phyloP scores from a whole-genome alignment of 2,888 invertebrate species.

The Agriopis aurantiaria region DNA sequence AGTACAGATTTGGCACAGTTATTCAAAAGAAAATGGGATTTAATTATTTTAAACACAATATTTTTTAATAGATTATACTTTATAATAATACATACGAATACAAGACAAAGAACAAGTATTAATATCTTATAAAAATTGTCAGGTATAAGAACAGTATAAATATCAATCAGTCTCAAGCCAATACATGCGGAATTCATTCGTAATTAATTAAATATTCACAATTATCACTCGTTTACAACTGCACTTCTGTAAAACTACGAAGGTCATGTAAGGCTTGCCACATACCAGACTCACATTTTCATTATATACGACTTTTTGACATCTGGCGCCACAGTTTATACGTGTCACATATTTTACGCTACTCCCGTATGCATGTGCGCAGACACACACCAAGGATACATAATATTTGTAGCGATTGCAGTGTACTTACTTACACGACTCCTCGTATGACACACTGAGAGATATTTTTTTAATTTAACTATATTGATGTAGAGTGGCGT shows the following conservation, averaged over 20 bases:
- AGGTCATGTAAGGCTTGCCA: background rate
- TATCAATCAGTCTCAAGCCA: conserved; percentile 82
- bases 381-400: no score
- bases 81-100: conserved; percentile 34
- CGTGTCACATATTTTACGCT: no score
- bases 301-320: no score
- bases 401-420: no score
- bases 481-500: background rate
- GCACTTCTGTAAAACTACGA: conserved; percentile 9
- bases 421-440: no score
- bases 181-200: conserved; percentile 68
- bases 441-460: no score
- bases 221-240: conserved; percentile 51
- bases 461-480: no score
- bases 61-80: conserved; percentile 40
- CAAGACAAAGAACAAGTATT: conserved; percentile 52
- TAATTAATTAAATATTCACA: conserved; percentile 62
- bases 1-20: conserved; percentile 58
- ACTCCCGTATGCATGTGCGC: no score
- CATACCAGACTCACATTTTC: background rate
- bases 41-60: conserved; percentile 6
- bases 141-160: conserved; percentile 68
- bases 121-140: conserved; percentile 61
- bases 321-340: no score
- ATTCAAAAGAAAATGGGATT: conserved; percentile 40